Evolutionary conservation across 2,113 vertebrate genomes (phyloP), one percentile per base, ranked within the genome.

Genomic region (Scophthalmus maximus): DNA sequence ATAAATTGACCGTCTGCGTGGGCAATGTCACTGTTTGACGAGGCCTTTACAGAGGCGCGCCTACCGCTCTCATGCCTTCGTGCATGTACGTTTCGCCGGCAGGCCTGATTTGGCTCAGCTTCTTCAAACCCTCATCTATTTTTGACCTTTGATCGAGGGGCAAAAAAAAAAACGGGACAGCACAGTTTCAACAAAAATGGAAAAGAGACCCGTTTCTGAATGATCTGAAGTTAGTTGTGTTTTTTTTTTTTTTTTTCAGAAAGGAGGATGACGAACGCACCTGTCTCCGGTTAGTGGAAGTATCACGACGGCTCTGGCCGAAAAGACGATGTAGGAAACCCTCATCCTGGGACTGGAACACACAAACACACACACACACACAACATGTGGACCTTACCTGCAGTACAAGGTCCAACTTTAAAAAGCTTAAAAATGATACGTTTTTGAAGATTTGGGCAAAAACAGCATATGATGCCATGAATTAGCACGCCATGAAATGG

Each of bases 71-170:
- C 70, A 99, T 85, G 77, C 98, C 98, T 93, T 96, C 95, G 0
- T 99, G 97, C 92, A 99, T 98, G 26, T 95, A 98, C 0, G 98
- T 99, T 70, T 97, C 96, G 84, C 98, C 97, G 4, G 90, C 92
- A 32, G 98, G 96, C 44, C 2, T 81, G 52, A 98, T 96, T 34
- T 52, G 56, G 46, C 92, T 92, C 82, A 99, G 90, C 73, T 92
- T 87, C n/a, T 93, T 76, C 68, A 99, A 89, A 78, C 98, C 97
- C 66, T 94, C 68, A 3, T 82, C 85, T 77, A 99, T 97, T 88
- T 93, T 73, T 3, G 79, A 71, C 75, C 93, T 94, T 78, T 27
- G 60, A 88, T n/a, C n/a, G n/a, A n/a, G n/a, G 94, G 18, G 29
- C 87, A 84, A 27, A 63, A 6, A 26, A 51, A 20, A 76, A 38